phyloP scores from a whole-genome alignment of 2,797 vertebrate genomes.

The Schizothorax lantsangensis region DNA sequence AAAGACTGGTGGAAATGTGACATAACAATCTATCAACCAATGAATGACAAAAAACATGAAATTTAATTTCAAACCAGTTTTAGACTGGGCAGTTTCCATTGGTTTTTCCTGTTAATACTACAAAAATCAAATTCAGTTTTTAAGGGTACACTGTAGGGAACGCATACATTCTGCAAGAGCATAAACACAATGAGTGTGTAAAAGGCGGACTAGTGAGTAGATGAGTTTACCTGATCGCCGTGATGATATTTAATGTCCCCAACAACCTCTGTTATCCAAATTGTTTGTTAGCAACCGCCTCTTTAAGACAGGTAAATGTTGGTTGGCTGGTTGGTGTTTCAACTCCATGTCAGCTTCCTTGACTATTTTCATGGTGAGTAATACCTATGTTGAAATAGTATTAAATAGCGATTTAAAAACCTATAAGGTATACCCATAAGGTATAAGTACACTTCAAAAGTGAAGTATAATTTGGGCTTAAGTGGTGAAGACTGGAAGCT shows the following conservation, averaged over 20 bases:
- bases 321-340: neutral
- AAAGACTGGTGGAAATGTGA: neutral
- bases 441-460: too few species aligned
- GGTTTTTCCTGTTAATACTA: neutral
- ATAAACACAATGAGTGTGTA: neutral
- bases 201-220: neutral
- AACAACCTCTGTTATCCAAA: neutral
- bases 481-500: neutral
- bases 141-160: neutral
- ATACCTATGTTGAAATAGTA: neutral
- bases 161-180: neutral
- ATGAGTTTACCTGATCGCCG: neutral
- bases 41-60: neutral
- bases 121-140: neutral
- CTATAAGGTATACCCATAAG: neutral
- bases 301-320: neutral
- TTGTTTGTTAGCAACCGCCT: neutral
- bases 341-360: neutral
- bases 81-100: neutral
- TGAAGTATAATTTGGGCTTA: neutral
- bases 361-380: neutral
- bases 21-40: neutral
- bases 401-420: neutral
- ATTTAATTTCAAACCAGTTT: neutral
- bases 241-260: neutral